Conservation (phyloP, 2,888 invertebrate species). For the Glyphotaelius pellucidus region DNA sequence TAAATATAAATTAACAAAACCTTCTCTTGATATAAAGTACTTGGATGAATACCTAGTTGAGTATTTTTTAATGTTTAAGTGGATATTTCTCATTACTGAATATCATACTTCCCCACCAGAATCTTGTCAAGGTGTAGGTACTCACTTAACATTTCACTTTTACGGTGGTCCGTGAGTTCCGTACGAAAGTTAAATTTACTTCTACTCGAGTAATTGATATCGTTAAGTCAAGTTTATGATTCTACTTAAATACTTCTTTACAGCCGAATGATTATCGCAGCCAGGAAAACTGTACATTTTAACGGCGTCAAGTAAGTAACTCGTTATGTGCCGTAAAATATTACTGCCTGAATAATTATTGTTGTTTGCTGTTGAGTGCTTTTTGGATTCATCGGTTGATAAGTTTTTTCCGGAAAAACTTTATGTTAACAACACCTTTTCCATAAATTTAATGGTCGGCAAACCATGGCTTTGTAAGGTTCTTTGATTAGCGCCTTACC, state of each 20-base stretch:
- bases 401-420: not conserved
- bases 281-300: slow-evolving; percentile 23
- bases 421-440: not conserved
- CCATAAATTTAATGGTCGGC: not conserved
- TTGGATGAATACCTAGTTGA: too few relatives aligned
- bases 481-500: too few relatives aligned
- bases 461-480: too few relatives aligned
- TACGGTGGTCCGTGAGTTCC: slow-evolving; percentile 16
- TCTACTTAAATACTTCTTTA: slow-evolving; percentile 37
- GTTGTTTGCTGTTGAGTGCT: not conserved
- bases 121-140: not conserved
- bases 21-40: too few relatives aligned
- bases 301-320: slow-evolving; percentile 41
- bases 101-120: not conserved
- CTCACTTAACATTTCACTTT: slow-evolving; percentile 7
- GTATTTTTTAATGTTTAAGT: not conserved
- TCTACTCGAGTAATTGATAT: slow-evolving; percentile 39
- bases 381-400: not conserved
- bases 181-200: slow-evolving; percentile 4
- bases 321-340: slow-evolving; percentile 32
- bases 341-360: slow-evolving; percentile 4
- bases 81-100: not conserved
- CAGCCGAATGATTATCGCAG: slow-evolving; percentile 38
- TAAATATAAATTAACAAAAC: too few relatives aligned
- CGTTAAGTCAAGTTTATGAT: slow-evolving; percentile 43